Percentiles rank a stretch among this genome's conserved stretches.
phyloP scores from a whole-genome alignment of 2,888 invertebrate genomes.

The Autographa gamma region DNA sequence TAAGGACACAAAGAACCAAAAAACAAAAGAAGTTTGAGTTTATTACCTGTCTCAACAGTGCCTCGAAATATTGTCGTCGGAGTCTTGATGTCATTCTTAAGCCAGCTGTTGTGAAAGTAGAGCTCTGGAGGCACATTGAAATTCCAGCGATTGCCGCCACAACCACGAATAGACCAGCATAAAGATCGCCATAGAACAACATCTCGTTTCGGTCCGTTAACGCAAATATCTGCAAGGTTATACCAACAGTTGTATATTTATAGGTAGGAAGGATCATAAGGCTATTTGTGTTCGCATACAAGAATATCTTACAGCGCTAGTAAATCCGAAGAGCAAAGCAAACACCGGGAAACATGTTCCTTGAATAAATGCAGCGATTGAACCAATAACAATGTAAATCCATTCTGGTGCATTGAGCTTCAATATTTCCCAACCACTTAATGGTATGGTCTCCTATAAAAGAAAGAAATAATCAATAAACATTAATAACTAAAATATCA shows the following conservation, averaged over 20 bases:
- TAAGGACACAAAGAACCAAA: too few relatives aligned
- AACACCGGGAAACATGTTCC: constrained; percentile 91
- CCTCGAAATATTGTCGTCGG: constrained; percentile 82
- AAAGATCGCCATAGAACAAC: constrained; percentile 88
- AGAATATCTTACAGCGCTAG: constrained; percentile 85
- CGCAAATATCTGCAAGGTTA: constrained; percentile 87
- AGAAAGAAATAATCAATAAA: not conserved
- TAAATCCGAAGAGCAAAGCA: constrained; percentile 91
- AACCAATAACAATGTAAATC: constrained; percentile 88
- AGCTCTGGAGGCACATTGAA: constrained; percentile 91
- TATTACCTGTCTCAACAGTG: constrained; percentile 88
- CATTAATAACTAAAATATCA: not conserved
- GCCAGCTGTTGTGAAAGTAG: constrained; percentile 93
- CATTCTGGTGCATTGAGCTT: constrained; percentile 91
- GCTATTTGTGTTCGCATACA: not conserved
- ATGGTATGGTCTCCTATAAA: constrained; percentile 69
- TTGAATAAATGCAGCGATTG: constrained; percentile 90
- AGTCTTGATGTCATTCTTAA: constrained; percentile 92
- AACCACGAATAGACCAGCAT: constrained; percentile 90
- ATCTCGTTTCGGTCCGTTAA: constrained; percentile 87
- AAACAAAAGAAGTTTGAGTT: too few relatives aligned
- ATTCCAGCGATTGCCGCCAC: constrained; percentile 91
- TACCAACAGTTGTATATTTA: not conserved
- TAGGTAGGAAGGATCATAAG: not conserved
- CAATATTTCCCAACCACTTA: constrained; percentile 86